Percentiles rank a stretch among this genome's conserved stretches.
These are phyloP conservation scores for Aurelia sp. DNA, from an alignment of 30 jellyfish, hydroid and myxozoan genomes.

Conservation along the genomic window DNA sequence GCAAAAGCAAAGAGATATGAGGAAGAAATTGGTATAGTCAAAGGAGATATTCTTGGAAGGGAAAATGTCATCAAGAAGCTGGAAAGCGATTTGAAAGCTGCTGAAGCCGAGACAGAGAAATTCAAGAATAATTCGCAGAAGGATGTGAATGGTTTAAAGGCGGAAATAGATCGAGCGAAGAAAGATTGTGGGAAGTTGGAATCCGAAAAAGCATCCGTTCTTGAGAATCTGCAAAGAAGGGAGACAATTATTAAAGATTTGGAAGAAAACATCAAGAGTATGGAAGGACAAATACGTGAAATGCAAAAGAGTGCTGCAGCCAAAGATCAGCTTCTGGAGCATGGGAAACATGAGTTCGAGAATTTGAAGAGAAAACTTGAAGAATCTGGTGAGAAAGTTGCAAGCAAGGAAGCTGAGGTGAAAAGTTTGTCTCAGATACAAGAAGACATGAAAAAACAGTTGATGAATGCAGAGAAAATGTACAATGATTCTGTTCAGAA, in stretches of 20 bases:
- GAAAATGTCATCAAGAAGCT: constrained; percentile 28
- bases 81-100: constrained; percentile 16
- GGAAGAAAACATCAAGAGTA: constrained; percentile 2
- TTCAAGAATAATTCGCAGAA: constrained; percentile 60
- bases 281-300: constrained; percentile 23
- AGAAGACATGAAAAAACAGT: constrained; percentile 31
- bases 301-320: constrained; percentile 15
- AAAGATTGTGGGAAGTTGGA: constrained; percentile 31
- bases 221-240: constrained; percentile 52
- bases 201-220: constrained; percentile 50
- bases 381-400: constrained; percentile 13
- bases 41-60: constrained; percentile 20
- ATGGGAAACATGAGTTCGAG: constrained; percentile 10
- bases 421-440: not conserved
- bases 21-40: constrained; percentile 38
- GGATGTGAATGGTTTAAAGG: constrained; percentile 58
- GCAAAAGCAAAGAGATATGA: constrained; percentile 55
- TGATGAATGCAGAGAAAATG: constrained; percentile 44
- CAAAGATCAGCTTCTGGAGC: constrained; percentile 41
- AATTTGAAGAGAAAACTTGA: constrained; percentile 21
- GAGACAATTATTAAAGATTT: constrained; percentile 4
- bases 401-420: constrained; percentile 25
- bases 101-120: constrained; percentile 38
- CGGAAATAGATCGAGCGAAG: constrained; percentile 59
- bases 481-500: constrained; percentile 55